These are phyloP conservation scores for Pseudomyrmex dendroicus DNA, from an alignment of 1,140 invertebrate species.

Conservation along the genomic window DNA sequence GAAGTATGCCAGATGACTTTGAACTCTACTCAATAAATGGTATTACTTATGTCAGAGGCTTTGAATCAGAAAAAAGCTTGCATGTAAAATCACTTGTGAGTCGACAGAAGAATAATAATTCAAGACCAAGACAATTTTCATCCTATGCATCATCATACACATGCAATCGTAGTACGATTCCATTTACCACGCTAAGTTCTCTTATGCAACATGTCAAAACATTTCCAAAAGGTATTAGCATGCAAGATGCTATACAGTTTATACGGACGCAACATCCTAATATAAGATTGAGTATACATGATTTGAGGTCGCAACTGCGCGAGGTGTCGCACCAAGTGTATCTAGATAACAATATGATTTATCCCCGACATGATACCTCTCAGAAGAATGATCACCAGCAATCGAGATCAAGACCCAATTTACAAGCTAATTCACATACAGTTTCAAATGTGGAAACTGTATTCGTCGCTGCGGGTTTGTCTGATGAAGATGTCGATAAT, in stretches of 20 bases:
- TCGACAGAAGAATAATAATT: conserved; percentile 59
- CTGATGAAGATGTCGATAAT: no score
- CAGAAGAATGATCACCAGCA: background rate
- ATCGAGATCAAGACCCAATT: no score
- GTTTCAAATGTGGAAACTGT: no score
- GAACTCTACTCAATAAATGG: conserved; percentile 23
- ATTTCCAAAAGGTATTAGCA: conserved; percentile 61
- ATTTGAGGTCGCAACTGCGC: conserved; percentile 61
- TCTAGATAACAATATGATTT: conserved; percentile 59
- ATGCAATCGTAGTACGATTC: no score
- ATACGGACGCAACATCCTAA: background rate
- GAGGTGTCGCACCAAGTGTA: conserved; percentile 65
- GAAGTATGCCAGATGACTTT: conserved; percentile 60
- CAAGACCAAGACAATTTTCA: background rate
- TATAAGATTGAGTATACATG: background rate
- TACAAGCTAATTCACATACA: no score
- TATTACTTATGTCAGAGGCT: conserved; percentile 55
- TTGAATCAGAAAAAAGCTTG: conserved; percentile 69
- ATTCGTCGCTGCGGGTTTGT: no score
- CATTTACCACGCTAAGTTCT: no score
- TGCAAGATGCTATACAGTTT: conserved; percentile 41
- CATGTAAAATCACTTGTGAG: conserved; percentile 75
- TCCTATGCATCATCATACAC: no score
- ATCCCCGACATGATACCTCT: conserved; percentile 18
- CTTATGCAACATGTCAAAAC: conserved; percentile 30